Base-by-base conservation (phyloP, 2,888 invertebrate genomes). In the Sarcophaga variegata region DNA sequence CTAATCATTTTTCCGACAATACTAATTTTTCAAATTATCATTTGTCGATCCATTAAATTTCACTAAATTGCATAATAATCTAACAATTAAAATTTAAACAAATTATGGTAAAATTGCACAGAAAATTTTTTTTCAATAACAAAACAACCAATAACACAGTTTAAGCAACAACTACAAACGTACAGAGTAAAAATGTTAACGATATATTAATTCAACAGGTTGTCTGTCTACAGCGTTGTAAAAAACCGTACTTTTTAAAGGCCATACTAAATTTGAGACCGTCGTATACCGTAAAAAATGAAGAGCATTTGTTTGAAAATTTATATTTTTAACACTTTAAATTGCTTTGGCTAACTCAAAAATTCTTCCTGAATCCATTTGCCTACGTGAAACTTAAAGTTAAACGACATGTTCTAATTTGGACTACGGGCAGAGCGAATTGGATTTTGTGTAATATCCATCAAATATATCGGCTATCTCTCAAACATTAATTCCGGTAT, bases 1-100 rank as follows among this genome's bases (percentile, higher is more conserved):
- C 62, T 72, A 76, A 81, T 79, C 60, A 81, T 63, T 62, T 72
- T 0, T 77, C 27, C 3, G 12, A 4, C 60, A 5, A 27, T 11
- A 60, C 1, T 25, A 12, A 62, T 27, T 71, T 79, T 47, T 12
- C 22, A 67, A 77, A 17, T 45, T 62, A 54, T 47, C 20, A 76
- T 60, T 79, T 45, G 54, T 47, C 14, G n/a, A 63, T 75, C 70
- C 54, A 54, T 82, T 78, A 81, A 85, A 64, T 81, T 80, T 75
- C 71, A 82, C 71, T 78, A 83, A 66, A 81, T 71, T 85, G 76
- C 66, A 82, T 84, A 75, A 83, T 49, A 79, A 70, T 74, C 71
- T 47, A 80, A 77, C 81, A 72, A 83, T 62, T 64, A 69, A 87
- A 86, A 45, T 67, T 80, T 77, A 75, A 72, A 76, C 49, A 79